Evolutionary conservation across 2,113 vertebrate species (phyloP).

Genomic region (Muntiacus muntjak): DNA sequence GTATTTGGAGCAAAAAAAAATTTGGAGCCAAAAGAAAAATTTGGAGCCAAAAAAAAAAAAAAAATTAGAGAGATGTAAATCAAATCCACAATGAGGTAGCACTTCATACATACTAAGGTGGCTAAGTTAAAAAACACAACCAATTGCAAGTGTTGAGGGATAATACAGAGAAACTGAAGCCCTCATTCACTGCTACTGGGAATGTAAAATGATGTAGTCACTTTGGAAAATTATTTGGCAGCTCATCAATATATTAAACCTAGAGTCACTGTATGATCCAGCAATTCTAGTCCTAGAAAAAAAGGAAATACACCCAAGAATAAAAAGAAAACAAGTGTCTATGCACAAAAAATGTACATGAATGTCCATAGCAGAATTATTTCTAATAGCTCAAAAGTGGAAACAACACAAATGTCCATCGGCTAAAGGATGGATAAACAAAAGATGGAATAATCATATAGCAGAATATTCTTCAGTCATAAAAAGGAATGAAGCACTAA

Average conservation of each 20-base stretch:
- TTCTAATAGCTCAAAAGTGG: not conserved
- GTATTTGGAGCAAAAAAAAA: too few relatives aligned
- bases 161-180: not conserved
- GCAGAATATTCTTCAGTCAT: not conserved
- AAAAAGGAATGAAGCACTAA: not conserved
- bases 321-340: not conserved
- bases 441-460: not conserved
- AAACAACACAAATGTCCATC: not conserved
- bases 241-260: not conserved
- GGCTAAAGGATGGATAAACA: not conserved
- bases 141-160: not conserved
- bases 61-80: not conserved
- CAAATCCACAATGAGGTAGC: not conserved
- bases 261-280: not conserved
- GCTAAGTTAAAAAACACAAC: not conserved
- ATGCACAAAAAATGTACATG: not conserved
- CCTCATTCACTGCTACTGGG: not conserved
- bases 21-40: too few relatives aligned
- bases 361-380: not conserved
- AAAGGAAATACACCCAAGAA: not conserved
- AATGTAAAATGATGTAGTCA: not conserved
- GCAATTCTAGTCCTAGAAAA: not conserved
- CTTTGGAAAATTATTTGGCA: not conserved
- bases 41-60: not conserved
- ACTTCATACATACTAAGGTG: not conserved